A percentile compares a stretch with the other conserved stretches of the same genome.
Evolutionary conservation across 2,113 vertebrate species (phyloP).

Genomic region (Acrocephalus arundinaceus): DNA sequence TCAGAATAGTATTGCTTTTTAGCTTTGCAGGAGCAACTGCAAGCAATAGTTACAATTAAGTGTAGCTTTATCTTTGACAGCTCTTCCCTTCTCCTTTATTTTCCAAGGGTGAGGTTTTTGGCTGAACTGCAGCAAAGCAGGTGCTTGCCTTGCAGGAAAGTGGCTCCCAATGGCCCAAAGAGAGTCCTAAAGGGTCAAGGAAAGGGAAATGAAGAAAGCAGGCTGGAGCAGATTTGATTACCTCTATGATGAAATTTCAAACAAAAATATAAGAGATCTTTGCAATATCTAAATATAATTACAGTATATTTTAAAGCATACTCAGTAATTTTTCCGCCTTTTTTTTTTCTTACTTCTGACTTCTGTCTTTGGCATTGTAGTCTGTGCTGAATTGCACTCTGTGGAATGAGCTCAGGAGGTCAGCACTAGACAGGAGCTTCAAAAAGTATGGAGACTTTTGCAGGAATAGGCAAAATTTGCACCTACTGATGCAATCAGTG

Average conservation of each 20-base stretch:
- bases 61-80: background rate
- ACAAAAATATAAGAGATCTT: background rate
- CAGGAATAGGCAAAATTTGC: background rate
- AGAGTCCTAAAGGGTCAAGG: background rate
- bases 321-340: accelerated
- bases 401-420: background rate
- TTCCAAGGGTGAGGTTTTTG: background rate
- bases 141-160: background rate
- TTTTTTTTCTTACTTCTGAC: background rate
- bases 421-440: background rate
- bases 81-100: background rate
- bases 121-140: background rate
- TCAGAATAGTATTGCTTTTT: background rate
- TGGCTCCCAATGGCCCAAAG: background rate
- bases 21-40: background rate
- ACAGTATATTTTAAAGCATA: background rate
- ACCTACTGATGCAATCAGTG: background rate
- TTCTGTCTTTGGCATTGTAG: background rate
- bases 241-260: background rate
- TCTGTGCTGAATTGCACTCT: background rate
- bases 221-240: background rate
- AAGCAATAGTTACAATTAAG: background rate
- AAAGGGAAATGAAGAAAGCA: background rate
- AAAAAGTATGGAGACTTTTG: background rate
- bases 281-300: background rate